Evolutionary conservation across 2,797 vertebrate species (phyloP).

Genomic region (Cuculus canorus): DNA sequence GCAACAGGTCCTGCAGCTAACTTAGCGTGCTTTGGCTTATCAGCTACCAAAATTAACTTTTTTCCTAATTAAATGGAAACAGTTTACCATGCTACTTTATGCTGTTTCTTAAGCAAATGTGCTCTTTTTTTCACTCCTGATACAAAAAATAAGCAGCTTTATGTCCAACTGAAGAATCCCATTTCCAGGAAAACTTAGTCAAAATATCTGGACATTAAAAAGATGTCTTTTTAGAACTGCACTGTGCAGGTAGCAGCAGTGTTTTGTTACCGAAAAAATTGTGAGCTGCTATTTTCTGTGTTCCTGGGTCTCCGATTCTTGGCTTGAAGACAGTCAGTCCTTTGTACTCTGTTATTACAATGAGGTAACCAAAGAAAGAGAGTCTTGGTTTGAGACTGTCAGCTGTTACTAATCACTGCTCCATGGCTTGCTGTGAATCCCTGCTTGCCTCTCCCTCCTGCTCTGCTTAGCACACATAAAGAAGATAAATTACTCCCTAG

Average conservation of each 20-base stretch:
- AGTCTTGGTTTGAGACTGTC: slow-evolving; percentile 77
- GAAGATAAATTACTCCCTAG: slow-evolving; percentile 80
- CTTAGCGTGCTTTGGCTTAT: not conserved
- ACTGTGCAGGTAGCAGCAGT: slow-evolving; percentile 70
- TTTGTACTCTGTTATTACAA: slow-evolving; percentile 82
- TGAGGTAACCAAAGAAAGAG: slow-evolving; percentile 80
- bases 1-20: not conserved
- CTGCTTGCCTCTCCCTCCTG: slow-evolving; percentile 78
- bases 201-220: slow-evolving; percentile 21
- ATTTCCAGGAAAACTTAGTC: slow-evolving; percentile 3
- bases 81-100: not conserved
- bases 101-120: not conserved
- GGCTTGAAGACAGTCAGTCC: slow-evolving; percentile 80
- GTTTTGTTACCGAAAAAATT: slow-evolving; percentile 65
- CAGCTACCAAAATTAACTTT: not conserved
- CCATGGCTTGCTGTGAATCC: slow-evolving; percentile 77
- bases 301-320: slow-evolving; percentile 76
- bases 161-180: not conserved
- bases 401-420: slow-evolving; percentile 86
- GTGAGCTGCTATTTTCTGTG: slow-evolving; percentile 72
- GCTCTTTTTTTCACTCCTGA: not conserved
- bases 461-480: slow-evolving; percentile 86
- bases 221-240: slow-evolving; percentile 35
- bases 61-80: slow-evolving; percentile 5
- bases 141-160: not conserved